A percentile compares a stretch with the other conserved stretches of the same genome.
Conservation (phyloP, 2,113 vertebrate genomes). For the Brachypodius melanocephalos region DNA sequence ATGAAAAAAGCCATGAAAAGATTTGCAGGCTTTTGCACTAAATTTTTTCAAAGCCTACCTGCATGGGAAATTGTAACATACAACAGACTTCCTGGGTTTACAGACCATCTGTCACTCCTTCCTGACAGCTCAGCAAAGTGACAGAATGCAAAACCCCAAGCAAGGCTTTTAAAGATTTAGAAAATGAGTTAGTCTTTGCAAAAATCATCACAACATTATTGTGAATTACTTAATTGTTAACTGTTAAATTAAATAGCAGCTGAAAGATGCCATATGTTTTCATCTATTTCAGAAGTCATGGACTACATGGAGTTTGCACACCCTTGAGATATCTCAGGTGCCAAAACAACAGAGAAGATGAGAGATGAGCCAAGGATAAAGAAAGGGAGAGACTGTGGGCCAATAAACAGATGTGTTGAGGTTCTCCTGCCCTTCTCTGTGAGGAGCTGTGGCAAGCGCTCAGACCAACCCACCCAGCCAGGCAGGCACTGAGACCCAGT, state of each 20-base stretch:
- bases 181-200: background rate
- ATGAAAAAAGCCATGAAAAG: background rate
- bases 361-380: background rate
- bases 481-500: background rate
- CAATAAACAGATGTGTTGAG: background rate
- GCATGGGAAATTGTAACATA: background rate
- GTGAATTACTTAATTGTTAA: background rate
- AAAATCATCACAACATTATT: constrained; percentile 10
- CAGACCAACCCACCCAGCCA: background rate
- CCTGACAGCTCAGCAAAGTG: background rate
- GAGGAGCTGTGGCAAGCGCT: background rate
- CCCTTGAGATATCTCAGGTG: background rate
- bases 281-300: background rate
- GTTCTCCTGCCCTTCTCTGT: background rate
- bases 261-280: background rate
- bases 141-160: background rate
- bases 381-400: background rate
- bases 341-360: background rate
- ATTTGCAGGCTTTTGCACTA: background rate
- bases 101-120: background rate
- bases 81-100: background rate
- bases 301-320: background rate
- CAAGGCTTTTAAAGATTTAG: background rate
- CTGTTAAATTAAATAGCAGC: background rate
- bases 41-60: background rate